Base-by-base conservation (phyloP, 2,888 invertebrate species). In the Melanargia galathea region DNA sequence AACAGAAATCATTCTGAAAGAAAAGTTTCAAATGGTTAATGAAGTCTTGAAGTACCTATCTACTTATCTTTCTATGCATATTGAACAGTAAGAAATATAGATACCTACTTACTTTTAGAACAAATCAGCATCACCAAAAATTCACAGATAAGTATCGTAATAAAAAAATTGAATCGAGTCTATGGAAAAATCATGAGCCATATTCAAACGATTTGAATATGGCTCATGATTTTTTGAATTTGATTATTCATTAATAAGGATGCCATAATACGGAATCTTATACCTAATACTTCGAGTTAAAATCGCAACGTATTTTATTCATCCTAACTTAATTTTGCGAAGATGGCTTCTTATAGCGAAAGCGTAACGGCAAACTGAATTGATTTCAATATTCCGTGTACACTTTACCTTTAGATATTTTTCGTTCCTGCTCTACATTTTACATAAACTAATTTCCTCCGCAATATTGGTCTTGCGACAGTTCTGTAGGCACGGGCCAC, bases 361-460 rank as follows among this genome's bases (percentile, higher is more conserved):
- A 64, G 62, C 55, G 79, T 79, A 81, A 77, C 77, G 75, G 75
- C 78, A 83, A 85, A 82, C 82, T 79, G 83, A 84, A 82, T 86
- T 84, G 84, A 84, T 86, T 86, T 78, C 86, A 84, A 84, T 68
- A 63, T 70, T 64, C 70, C 62, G 62, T 64, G 57, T 60, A 65
- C 69, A 71, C 64, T 88, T 87, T 84, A 83, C 82, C 82, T 81
- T 62, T 75, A 76, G 84, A 86, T 86, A 87, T 87, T 90, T 86
- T 87, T 86, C 85, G 82, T 82, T 87, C 81, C 85, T 85, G 87
- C 87, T 89, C 88, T 88, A 88, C 87, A 89, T 90, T 90, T 90
- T 90, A 87, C 88, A 89, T 91, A 91, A 91, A 90, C 90, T 90
- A 90, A 91, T 91, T 91, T 90, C 89, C 90, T 86, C 79, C 80